A percentile compares a stretch with the other conserved stretches of the same genome.
These are phyloP conservation scores for Betta splendens DNA, from an alignment of 2,797 vertebrate species.

Conservation along the genomic window DNA sequence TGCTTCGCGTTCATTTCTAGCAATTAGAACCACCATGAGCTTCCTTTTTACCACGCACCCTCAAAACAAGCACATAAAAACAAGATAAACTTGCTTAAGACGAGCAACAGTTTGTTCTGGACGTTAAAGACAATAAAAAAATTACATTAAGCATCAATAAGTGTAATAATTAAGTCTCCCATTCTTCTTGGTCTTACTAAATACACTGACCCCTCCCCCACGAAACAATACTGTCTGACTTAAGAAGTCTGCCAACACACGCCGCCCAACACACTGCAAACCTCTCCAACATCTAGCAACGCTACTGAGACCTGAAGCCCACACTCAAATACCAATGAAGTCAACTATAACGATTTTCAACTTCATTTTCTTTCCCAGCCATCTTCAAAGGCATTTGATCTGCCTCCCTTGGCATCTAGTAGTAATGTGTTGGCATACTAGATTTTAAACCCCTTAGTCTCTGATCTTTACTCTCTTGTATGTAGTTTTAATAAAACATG, in stretches of 20 bases:
- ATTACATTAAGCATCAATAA: slow-evolving; percentile 8
- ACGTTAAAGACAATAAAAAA: slow-evolving; percentile 8
- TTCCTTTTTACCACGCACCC: slow-evolving; percentile 4
- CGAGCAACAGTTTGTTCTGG: background rate
- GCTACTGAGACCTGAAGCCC: slow-evolving; percentile 56
- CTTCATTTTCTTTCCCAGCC: slow-evolving; percentile 52
- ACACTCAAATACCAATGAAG: slow-evolving; percentile 66
- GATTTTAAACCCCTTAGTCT: slow-evolving; percentile 66
- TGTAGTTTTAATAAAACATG: slow-evolving; percentile 78
- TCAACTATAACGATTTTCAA: slow-evolving; percentile 73
- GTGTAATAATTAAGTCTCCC: slow-evolving; percentile 27
- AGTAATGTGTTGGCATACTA: slow-evolving; percentile 72
- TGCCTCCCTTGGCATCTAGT: slow-evolving; percentile 71
- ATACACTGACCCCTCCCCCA: slow-evolving; percentile 23
- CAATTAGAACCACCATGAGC: slow-evolving; percentile 3
- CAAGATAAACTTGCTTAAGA: slow-evolving; percentile 1
- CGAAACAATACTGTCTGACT: slow-evolving; percentile 36
- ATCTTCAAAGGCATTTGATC: slow-evolving; percentile 80
- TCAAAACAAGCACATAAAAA: background rate
- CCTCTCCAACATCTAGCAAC: slow-evolving; percentile 34
- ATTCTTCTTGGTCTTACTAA: slow-evolving; percentile 13
- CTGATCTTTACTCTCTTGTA: slow-evolving; percentile 74
- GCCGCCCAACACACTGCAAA: slow-evolving; percentile 27
- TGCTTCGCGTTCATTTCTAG: slow-evolving; percentile 12
- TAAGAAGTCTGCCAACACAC: slow-evolving; percentile 28